Evolutionary conservation across 2,888 invertebrate genomes (phyloP), one percentile per base, ranked within the genome.

Genomic region (Spialia ferax): DNA sequence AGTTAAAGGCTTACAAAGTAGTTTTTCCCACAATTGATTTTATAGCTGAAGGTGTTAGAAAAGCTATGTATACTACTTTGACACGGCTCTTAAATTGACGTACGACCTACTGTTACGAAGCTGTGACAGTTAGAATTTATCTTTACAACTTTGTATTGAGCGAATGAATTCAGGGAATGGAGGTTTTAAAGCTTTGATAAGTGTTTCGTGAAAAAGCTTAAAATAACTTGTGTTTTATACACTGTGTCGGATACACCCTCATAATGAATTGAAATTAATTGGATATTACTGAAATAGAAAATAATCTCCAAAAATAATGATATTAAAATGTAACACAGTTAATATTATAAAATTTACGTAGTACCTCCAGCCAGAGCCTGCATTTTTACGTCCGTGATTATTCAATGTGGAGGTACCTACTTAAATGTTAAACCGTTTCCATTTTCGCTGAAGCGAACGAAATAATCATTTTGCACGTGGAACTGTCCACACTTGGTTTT

Each of bases 21-120:
- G 48, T 50, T 11, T 35, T 65, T 65, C 57, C 52, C 26, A 59
- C 65, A 59, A 59, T 23, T 38, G 15, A 38, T 26, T 56, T 65
- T 65, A 65, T 48, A 20, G 59, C n/a, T 42, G 38, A 42, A 65
- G 65, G 65, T 65, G 65, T 65, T 59, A 65, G 52, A 65, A 65
- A 65, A 50, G 29, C 54, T 66, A 66, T 66, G 59, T 66, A 66
- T 52, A 54, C 59, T 42, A 60, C 29, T 66, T 66, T 38, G 59
- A 59, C 65, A 66, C 59, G 65, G 59, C 20, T 54, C 52, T 64
- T 66, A 60, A 52, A 42, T 60, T 60, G 65, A 66, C 52, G 26
- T 48, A 48, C 38, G 65, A 66, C 65, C 57, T 59, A 59, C 59
- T 60, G 52, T 23, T 52, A 23, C 26, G 23, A 7, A 26, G 11